Conservation (phyloP, 2,113 vertebrate species). For the Athene noctua region DNA sequence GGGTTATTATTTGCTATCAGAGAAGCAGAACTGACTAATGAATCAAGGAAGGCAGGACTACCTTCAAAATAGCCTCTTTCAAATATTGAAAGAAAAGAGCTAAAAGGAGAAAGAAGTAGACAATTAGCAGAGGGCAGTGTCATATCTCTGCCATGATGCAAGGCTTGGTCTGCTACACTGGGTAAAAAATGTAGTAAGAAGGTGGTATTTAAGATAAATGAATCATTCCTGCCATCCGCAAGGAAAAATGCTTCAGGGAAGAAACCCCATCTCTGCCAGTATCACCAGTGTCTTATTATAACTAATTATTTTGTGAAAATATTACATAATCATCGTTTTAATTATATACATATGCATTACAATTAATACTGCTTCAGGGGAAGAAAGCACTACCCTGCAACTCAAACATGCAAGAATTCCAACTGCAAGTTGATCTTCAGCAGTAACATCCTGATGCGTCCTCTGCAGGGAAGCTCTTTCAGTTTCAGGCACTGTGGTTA, state of each 20-base stretch:
- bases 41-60: neutral
- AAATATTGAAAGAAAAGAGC: neutral
- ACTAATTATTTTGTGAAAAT: neutral
- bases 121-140: neutral
- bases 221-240: neutral
- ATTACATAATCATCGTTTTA: neutral
- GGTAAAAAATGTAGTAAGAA: neutral
- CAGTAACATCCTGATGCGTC: neutral
- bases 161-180: neutral
- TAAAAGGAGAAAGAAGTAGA: neutral
- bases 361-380: neutral
- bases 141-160: neutral
- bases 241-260: neutral
- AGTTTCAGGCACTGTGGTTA: neutral
- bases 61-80: neutral
- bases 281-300: neutral
- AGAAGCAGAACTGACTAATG: neutral
- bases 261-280: neutral
- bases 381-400: neutral
- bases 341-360: rapidly evolving
- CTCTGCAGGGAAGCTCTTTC: neutral
- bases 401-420: neutral
- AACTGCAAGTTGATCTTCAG: neutral
- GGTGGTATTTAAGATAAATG: neutral
- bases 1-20: neutral